phyloP scores from a whole-genome alignment of 2,888 invertebrate genomes.

The Macaria notata region DNA sequence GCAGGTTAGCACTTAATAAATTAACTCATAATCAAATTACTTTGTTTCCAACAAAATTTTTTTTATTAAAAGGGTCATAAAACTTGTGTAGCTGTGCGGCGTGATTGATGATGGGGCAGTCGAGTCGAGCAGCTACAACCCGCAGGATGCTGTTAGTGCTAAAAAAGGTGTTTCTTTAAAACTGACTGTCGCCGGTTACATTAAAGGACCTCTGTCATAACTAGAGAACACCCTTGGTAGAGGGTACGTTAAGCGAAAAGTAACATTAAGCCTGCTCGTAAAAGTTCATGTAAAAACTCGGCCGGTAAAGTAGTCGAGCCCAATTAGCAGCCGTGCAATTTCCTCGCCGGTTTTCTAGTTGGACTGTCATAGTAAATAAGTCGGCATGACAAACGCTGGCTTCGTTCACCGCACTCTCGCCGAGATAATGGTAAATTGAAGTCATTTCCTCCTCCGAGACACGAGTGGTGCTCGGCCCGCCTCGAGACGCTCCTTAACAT shows the following conservation, averaged over 20 bases:
- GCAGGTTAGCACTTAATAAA: too few relatives aligned
- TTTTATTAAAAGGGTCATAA: too few relatives aligned
- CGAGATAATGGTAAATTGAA: conserved; percentile 73
- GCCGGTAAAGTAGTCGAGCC: conserved; percentile 41
- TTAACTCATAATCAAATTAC: too few relatives aligned
- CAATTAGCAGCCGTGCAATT: conserved; percentile 55
- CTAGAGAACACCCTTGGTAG: conserved; percentile 14
- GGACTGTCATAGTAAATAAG: conserved; percentile 58
- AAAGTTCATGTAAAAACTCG: conserved; percentile 41
- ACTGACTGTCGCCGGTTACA: background rate
- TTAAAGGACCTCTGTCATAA: conserved; percentile 31
- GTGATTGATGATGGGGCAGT: too few relatives aligned
- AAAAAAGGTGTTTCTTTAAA: too few relatives aligned
- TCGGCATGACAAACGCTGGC: conserved; percentile 49
- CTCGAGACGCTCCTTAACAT: conserved; percentile 52
- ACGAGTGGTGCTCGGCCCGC: conserved; percentile 46
- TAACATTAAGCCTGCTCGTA: conserved; percentile 21
- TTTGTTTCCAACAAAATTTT: too few relatives aligned
- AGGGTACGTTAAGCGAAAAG: conserved; percentile 18
- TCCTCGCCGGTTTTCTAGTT: conserved; percentile 56
- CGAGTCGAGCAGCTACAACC: too few relatives aligned
- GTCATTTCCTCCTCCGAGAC: conserved; percentile 64
- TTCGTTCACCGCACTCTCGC: conserved; percentile 54
- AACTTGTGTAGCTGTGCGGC: too few relatives aligned
- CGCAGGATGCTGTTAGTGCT: too few relatives aligned